phyloP scores from a whole-genome alignment of 2,113 vertebrate species.

The Semicossyphus pulcher region DNA sequence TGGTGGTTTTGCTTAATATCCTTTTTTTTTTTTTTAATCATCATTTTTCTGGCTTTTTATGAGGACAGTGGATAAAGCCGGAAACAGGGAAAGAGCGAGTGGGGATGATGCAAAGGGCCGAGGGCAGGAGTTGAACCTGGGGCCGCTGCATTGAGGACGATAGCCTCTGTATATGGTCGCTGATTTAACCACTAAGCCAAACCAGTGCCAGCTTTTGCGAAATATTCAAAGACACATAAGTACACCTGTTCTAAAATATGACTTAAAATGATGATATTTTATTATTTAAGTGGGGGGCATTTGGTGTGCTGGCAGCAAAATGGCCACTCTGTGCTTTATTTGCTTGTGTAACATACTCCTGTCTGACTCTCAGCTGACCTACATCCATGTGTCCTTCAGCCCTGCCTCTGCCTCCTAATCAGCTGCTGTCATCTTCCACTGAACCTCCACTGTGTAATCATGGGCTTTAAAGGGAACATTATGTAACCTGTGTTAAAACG shows the following conservation, averaged over 20 bases:
- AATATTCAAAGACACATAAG: too few species aligned
- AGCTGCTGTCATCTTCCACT: constrained; percentile 26
- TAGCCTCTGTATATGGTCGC: too few species aligned
- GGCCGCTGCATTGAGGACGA: too few species aligned
- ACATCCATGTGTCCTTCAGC: constrained; percentile 23
- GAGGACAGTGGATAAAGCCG: too few species aligned
- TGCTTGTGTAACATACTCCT: background rate
- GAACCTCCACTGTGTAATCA: constrained; percentile 5
- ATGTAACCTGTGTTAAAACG: constrained; percentile 39
- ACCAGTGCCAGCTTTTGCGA: too few species aligned
- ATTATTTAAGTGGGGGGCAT: background rate
- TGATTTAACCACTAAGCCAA: too few species aligned
- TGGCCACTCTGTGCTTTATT: background rate
- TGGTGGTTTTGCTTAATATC: too few species aligned
- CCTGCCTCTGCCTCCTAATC: constrained; percentile 20
- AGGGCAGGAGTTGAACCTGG: too few species aligned
- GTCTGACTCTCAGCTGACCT: constrained; percentile 33
- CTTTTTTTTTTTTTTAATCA: too few species aligned
- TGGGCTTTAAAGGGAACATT: constrained; percentile 8
- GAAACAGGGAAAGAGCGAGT: too few species aligned
- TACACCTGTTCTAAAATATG: background rate
- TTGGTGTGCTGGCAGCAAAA: background rate
- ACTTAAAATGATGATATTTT: background rate
- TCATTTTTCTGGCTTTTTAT: too few species aligned
- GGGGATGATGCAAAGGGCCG: too few species aligned